Base-by-base conservation (phyloP, 2,113 vertebrate genomes). In the Dascyllus trimaculatus region DNA sequence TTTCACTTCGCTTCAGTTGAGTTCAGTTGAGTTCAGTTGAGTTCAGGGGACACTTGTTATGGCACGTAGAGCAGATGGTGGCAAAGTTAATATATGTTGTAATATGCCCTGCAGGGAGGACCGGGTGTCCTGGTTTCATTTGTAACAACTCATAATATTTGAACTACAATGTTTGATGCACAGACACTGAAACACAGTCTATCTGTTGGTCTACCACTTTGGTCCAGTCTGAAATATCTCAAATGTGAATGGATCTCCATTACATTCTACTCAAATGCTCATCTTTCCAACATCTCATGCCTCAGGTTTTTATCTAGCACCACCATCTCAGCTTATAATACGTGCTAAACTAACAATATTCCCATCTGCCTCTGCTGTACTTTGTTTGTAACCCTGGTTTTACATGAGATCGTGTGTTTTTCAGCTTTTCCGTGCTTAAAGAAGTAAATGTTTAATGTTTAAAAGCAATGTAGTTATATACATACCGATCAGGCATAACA, bases 21-120 rank as follows among this genome's bases (percentile, higher is more conserved):
- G 46, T 65, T 79, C 67, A 60, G 60, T 60, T 29, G 4, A 29
- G 29, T 29, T 29, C 29, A 29, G 29, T 29, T 2, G n/a, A n/a
- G n/a, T n/a, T n/a, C n/a, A n/a, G n/a, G n/a, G 21, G 75, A 63
- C 71, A 68, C 71, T 71, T 89, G 77, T 65, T 54, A 26, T 79
- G 62, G 58, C 80, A 82, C 46, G 84, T 29, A 80, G 24, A 73
- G 56, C 78, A 75, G 75, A 54, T 52, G 45, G 53, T 65, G 26
- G 56, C 52, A 78, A 58, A 35, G 75, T 43, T 0, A 65, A 69
- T 49, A 29, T 11, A 56, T 4, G 0, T 57, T 68, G 60, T 57
- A 40, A 74, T 40, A n/a, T 49, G 29, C 22, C 65, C 77, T 64
- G 11, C 11, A 58, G 72, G 62, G 14, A 45, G 21, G 57, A 32